Base-by-base conservation (phyloP, 2,113 vertebrate species). In the Lota lota region DNA sequence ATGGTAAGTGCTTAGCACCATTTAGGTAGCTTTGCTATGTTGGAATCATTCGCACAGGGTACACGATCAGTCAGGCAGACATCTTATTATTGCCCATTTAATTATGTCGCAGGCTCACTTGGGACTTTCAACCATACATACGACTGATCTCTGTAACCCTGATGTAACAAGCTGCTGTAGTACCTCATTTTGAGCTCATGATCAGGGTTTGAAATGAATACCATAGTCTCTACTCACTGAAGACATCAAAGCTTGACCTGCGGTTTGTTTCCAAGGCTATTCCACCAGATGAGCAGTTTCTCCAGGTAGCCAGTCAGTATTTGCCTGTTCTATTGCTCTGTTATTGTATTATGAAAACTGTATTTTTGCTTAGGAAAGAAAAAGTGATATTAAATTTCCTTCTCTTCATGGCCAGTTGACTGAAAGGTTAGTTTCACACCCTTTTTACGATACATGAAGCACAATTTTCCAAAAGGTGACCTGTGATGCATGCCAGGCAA, bases 181-280 rank as follows among this genome's bases (percentile, higher is more conserved):
- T 80, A 87, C 78, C 79, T 87, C 78, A 75, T 86, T 86, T 83
- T 84, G 33, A 70, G 80, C 60, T 53, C 24, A 75, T 73, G 61
- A 79, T 80, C 69, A 78, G 69, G 75, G 75, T 70, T 83, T 81
- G 69, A 76, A 82, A 82, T 68, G 6, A 77, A 73, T 36, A 70
- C 54, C 50, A 63, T 72, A 59, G 63, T 14, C 51, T 28, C 73
- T 68, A 53, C 62, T 59, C 22, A 14, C n/a, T 21, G 19, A 57
- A 57, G n/a, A 59, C 14, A 56, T 6, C 16, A 56, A 75, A 67
- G 22, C 6, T 50, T 62, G 20, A 56, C 16, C 40, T 18, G 20
- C 40, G 40, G 40, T 47, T 22, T 20, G 47, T 21, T 53, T 53
- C 2, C 6, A 28, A 54, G 17, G 17, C 21, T 22, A 2, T 10